Evolutionary conservation across 1,140 invertebrate genomes (phyloP).

Genomic region (Uloborus diversus): DNA sequence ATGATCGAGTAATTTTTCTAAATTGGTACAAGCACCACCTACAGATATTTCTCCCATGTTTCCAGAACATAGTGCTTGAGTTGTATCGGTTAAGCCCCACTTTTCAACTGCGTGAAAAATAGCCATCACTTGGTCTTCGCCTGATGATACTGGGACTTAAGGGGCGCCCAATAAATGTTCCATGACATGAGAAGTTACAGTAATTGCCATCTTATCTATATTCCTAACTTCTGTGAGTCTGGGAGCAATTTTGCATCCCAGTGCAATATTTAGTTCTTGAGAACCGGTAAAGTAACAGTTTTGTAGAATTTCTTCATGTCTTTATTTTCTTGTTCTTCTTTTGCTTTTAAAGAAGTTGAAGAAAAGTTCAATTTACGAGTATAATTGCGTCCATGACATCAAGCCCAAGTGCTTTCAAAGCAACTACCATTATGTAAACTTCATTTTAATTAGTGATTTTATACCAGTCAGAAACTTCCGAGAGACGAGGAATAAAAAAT

Average conservation of each 20-base stretch:
- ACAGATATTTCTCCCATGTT: background rate
- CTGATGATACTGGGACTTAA: background rate
- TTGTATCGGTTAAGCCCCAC: background rate
- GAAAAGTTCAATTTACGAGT: no score
- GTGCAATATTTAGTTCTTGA: constrained; percentile 4
- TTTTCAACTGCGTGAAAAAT: background rate
- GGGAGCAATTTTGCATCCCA: background rate
- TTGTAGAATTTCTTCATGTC: no score
- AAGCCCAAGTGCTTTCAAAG: no score
- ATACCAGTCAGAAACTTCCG: no score
- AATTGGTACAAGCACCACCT: background rate
- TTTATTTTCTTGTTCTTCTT: no score
- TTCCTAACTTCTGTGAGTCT: background rate
- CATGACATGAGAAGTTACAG: background rate
- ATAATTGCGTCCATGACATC: no score
- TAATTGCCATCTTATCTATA: constrained; percentile 1
- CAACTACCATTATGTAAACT: no score
- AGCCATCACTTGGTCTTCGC: background rate
- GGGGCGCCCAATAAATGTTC: no score
- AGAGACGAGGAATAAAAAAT: no score
- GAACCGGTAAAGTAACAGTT: no score
- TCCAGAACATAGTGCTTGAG: background rate
- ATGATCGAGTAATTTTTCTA: background rate
- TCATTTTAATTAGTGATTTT: no score
- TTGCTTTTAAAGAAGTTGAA: no score